A percentile compares a stretch with the other conserved stretches of the same genome.
phyloP scores from a whole-genome alignment of 2,797 vertebrate species.

The Lutjanus argentimaculatus region DNA sequence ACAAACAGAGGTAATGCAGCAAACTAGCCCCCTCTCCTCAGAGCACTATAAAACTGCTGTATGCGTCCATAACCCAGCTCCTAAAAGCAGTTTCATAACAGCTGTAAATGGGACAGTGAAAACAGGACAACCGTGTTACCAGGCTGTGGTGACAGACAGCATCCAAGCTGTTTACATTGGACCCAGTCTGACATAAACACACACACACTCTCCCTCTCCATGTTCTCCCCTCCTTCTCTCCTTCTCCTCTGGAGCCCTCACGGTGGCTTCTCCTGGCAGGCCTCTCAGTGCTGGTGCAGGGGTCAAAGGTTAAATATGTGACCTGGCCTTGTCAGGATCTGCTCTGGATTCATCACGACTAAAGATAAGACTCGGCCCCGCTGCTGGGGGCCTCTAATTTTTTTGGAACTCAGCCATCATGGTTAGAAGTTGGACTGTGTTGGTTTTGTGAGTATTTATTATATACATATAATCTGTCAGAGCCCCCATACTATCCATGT shows the following conservation, averaged over 20 bases:
- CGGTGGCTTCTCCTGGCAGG: conserved; percentile 32
- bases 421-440: conserved; percentile 17
- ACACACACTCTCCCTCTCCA: conserved; percentile 17
- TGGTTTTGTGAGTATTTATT: conserved; percentile 14
- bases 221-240: conserved; percentile 8
- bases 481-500: conserved; percentile 24
- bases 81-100: conserved; percentile 60
- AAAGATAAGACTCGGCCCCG: conserved; percentile 47
- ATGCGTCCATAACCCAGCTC: conserved; percentile 49
- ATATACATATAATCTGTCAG: background rate
- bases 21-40: conserved; percentile 25
- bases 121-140: conserved; percentile 62
- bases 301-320: conserved; percentile 74
- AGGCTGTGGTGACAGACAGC: conserved; percentile 68
- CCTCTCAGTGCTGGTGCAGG: conserved; percentile 10
- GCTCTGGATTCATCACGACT: conserved; percentile 44
- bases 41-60: conserved; percentile 40
- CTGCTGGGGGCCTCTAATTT: background rate
- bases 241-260: background rate
- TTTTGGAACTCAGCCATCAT: conserved; percentile 4
- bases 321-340: conserved; percentile 66
- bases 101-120: conserved; percentile 65
- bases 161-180: conserved; percentile 72
- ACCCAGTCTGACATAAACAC: conserved; percentile 68
- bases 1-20: conserved; percentile 46